Percentiles rank a stretch among this genome's conserved stretches.
phyloP scores from a whole-genome alignment of 53 echinoderm and acorn worm species.

The Hippasteria phrygiana region DNA sequence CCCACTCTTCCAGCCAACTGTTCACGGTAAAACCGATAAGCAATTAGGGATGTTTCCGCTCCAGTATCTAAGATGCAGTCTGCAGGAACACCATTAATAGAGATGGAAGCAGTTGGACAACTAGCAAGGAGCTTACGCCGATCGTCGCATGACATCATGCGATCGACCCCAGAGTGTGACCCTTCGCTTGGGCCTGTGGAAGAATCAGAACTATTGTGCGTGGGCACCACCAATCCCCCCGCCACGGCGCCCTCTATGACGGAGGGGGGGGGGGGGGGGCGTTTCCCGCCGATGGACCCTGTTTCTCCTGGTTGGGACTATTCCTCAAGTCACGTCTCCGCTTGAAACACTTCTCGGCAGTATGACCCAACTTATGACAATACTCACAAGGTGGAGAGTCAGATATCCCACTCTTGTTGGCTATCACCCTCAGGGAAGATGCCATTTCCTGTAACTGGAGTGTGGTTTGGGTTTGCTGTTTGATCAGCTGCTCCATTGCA shows the following conservation, averaged over 20 bases:
- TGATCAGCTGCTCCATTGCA: neutral
- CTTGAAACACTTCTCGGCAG: neutral
- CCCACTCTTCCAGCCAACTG: conserved; percentile 2
- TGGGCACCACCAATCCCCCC: conserved; percentile 13
- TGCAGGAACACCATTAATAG: neutral
- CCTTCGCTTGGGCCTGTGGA: neutral
- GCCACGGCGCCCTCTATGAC: conserved; percentile 41
- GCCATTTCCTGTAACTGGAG: neutral
- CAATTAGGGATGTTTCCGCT: conserved; percentile 29
- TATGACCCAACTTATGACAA: neutral
- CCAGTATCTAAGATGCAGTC: conserved; percentile 31
- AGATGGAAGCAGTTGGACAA: conserved; percentile 9
- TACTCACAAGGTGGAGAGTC: neutral
- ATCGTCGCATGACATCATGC: neutral
- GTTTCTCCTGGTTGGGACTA: neutral
- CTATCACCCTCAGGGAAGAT: neutral
- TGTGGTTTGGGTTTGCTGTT: conserved; percentile 20
- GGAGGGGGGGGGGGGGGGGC: conserved; percentile 1
- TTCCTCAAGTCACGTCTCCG: neutral
- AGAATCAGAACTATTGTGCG: neutral
- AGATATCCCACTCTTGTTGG: neutral
- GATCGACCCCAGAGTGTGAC: neutral
- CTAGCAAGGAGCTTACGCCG: conserved; percentile 8
- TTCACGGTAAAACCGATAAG: too few species aligned
- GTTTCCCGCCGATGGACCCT: neutral